phyloP scores from a whole-genome alignment of 2,113 vertebrate genomes.

The Cynoglossus semilaevis region DNA sequence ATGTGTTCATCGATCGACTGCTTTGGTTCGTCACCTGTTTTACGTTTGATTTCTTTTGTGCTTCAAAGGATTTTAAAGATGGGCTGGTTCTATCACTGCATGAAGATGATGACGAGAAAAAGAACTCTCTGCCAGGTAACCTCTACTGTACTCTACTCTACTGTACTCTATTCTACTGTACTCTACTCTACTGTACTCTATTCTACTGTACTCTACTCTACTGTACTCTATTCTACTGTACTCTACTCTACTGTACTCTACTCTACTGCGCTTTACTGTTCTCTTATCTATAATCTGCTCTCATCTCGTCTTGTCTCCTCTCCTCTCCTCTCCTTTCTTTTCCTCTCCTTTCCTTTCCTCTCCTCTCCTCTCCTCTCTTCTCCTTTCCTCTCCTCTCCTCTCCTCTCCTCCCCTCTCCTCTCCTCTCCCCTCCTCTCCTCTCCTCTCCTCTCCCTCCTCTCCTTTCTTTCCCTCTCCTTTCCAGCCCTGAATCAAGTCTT shows the following conservation, averaged over 20 bases:
- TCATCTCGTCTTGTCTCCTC: not conserved
- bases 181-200: too few relatives aligned
- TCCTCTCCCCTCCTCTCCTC: too few relatives aligned
- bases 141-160: too few relatives aligned
- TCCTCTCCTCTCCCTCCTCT: too few relatives aligned
- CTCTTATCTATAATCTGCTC: not conserved
- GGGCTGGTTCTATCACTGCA: constrained; percentile 60
- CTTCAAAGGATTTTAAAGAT: constrained; percentile 62
- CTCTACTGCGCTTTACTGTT: too few relatives aligned
- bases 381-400: not conserved
- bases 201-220: too few relatives aligned
- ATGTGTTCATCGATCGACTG: too few relatives aligned
- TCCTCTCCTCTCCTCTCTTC: not conserved
- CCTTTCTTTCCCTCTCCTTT: not conserved
- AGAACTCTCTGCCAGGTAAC: not conserved
- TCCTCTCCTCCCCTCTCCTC: not conserved
- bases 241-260: too few relatives aligned
- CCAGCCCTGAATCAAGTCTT: too few relatives aligned
- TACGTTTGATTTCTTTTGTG: not conserved
- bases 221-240: too few relatives aligned
- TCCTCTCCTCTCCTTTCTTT: not conserved
- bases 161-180: too few relatives aligned
- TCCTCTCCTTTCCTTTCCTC: not conserved
- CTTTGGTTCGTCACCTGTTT: not conserved
- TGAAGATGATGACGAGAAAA: constrained; percentile 45